Conservation (phyloP, 2,888 invertebrate genomes). For the Calliphora vomitoria region DNA sequence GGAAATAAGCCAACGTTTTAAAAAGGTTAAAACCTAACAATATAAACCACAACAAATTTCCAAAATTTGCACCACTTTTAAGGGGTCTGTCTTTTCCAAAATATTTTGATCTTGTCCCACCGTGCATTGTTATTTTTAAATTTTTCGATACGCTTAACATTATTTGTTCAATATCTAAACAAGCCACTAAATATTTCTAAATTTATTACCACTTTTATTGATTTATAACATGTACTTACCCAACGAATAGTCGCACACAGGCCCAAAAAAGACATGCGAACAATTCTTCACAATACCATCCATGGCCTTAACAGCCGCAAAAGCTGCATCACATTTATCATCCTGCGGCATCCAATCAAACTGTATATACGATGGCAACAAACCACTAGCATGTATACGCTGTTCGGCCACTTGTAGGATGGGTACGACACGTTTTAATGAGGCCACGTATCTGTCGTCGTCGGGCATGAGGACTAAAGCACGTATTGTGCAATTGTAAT, state of each 20-base stretch:
- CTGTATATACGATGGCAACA: conserved; percentile 87
- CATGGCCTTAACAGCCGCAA: conserved; percentile 90
- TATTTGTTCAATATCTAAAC: no score
- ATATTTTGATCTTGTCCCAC: no score
- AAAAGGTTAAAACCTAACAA: no score
- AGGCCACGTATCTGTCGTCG: conserved; percentile 86
- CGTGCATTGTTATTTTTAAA: no score
- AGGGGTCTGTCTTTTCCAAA: no score
- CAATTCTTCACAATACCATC: conserved; percentile 89
- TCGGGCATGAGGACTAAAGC: conserved; percentile 89
- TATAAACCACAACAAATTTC: no score
- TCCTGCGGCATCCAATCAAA: conserved; percentile 88
- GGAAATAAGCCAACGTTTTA: no score
- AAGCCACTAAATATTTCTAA: no score
- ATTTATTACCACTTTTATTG: not conserved
- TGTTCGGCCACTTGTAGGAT: conserved; percentile 87
- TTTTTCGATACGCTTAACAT: no score
- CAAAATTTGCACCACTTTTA: no score
- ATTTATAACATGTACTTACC: conserved; percentile 86
- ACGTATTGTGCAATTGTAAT: conserved; percentile 86
- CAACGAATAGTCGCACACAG: conserved; percentile 92
- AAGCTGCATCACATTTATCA: conserved; percentile 90
- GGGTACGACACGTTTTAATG: conserved; percentile 87
- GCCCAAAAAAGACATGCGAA: conserved; percentile 92
- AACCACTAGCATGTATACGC: conserved; percentile 85